Evolutionary conservation across 2,888 invertebrate genomes (phyloP).

Genomic region (Clanis bilineata): DNA sequence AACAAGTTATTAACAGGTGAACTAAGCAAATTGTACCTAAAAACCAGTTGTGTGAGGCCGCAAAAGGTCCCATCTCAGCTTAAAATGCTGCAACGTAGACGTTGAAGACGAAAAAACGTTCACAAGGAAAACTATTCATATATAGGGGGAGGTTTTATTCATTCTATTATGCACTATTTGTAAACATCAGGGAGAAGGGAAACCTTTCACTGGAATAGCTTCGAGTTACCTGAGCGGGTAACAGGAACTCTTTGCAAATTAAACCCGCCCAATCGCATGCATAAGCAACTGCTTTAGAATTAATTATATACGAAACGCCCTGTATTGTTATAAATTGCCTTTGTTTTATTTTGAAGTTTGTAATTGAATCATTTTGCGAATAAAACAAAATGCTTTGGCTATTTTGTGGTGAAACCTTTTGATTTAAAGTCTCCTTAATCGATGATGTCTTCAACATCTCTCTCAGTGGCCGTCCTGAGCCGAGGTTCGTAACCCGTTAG

Average conservation of each 20-base stretch:
- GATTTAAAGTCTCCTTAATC: too few species aligned
- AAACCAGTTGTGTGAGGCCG: too few species aligned
- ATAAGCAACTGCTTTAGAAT: not conserved
- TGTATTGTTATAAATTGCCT: not conserved
- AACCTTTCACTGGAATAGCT: conserved; percentile 19
- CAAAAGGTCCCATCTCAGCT: too few species aligned
- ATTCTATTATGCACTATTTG: conserved; percentile 20
- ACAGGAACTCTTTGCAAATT: conserved; percentile 6
- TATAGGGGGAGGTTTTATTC: not conserved
- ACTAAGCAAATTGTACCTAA: too few species aligned
- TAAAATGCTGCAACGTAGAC: not conserved
- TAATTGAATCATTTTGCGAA: too few species aligned
- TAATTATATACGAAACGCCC: not conserved
- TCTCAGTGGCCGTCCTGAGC: too few species aligned
- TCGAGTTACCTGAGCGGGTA: conserved; percentile 16
- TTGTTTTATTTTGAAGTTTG: not conserved
- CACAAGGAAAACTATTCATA: not conserved
- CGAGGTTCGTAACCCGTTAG: too few species aligned
- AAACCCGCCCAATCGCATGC: conserved; percentile 5
- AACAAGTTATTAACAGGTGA: too few species aligned
- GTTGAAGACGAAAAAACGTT: not conserved
- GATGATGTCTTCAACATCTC: too few species aligned
- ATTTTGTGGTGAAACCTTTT: too few species aligned
- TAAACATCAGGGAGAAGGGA: conserved; percentile 16
- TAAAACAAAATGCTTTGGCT: too few species aligned